These are phyloP conservation scores for Montipora foliosa DNA, from an alignment of 64 coral and sea anemone genomes.

Conservation along the genomic window DNA sequence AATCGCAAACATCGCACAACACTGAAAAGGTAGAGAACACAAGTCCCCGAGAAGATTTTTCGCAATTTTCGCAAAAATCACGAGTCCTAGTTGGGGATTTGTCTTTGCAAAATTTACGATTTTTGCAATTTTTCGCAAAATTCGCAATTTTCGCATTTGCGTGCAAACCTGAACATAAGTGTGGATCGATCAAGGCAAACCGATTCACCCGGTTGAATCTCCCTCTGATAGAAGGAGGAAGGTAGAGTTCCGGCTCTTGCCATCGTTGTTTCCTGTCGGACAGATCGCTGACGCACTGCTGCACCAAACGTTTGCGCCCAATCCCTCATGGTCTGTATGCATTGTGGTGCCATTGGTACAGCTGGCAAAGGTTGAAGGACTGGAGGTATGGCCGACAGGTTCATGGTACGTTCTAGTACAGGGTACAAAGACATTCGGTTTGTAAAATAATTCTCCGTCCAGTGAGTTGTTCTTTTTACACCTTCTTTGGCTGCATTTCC, in stretches of 20 bases:
- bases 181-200: too few relatives aligned
- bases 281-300: conserved; percentile 49
- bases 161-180: too few relatives aligned
- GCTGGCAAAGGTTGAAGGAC: conserved; percentile 7
- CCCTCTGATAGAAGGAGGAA: conserved; percentile 35
- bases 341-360: conserved; percentile 5
- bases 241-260: conserved; percentile 50
- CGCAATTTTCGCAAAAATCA: too few relatives aligned
- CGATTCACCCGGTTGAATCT: too few relatives aligned
- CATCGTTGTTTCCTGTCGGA: conserved; percentile 67
- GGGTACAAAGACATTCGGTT: conserved; percentile 63
- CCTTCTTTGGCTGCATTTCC: conserved; percentile 54
- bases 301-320: conserved; percentile 60
- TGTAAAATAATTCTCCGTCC: conserved; percentile 20
- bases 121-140: too few relatives aligned
- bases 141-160: too few relatives aligned
- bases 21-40: too few relatives aligned
- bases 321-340: conserved; percentile 13
- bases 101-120: too few relatives aligned
- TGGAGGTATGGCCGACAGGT: not conserved
- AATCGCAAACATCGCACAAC: too few relatives aligned
- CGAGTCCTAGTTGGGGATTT: too few relatives aligned
- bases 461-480: conserved; percentile 54
- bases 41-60: too few relatives aligned
- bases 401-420: conserved; percentile 46